A percentile compares a stretch with the other conserved stretches of the same genome.
phyloP scores from a whole-genome alignment of 2,888 invertebrate species.

The Sturmia bella region DNA sequence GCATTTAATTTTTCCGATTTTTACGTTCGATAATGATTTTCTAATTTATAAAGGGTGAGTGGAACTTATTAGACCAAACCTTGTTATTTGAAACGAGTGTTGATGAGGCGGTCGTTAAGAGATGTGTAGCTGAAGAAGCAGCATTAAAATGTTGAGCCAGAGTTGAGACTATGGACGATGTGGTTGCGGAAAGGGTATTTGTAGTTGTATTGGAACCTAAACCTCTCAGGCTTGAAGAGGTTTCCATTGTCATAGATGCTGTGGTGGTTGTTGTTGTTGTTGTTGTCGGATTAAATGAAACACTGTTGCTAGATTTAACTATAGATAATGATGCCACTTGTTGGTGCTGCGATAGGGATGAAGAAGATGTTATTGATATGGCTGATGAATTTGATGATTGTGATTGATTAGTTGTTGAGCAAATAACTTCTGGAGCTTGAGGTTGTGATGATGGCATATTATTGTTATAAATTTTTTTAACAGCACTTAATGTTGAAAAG shows the following conservation, averaged over 20 bases:
- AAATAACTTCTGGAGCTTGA: constrained; percentile 68
- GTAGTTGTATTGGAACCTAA: constrained; percentile 73
- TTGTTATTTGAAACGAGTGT: constrained; percentile 75
- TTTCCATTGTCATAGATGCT: constrained; percentile 41
- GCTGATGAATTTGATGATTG: constrained; percentile 73
- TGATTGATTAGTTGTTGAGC: constrained; percentile 60
- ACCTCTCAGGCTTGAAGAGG: constrained; percentile 57
- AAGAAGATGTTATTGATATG: constrained; percentile 72
- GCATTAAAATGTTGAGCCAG: constrained; percentile 78
- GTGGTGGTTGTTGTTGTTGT: too few species aligned
- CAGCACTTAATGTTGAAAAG: constrained; percentile 71
- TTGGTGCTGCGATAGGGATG: constrained; percentile 70
- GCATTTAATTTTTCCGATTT: constrained; percentile 31
- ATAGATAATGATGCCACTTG: constrained; percentile 71
- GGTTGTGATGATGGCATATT: constrained; percentile 73
- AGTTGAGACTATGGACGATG: constrained; percentile 76
- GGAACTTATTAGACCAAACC: constrained; percentile 75
- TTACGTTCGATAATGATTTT: constrained; percentile 14
- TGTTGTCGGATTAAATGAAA: constrained; percentile 41
- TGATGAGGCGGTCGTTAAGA: constrained; percentile 73
- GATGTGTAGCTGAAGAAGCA: constrained; percentile 75
- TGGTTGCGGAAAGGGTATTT: constrained; percentile 73
- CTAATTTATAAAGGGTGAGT: constrained; percentile 24
- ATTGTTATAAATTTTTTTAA: constrained; percentile 68
- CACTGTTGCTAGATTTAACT: constrained; percentile 40